These are phyloP conservation scores for Xylocopa sonorina DNA, from an alignment of 1,140 invertebrate genomes.

Conservation along the genomic window DNA sequence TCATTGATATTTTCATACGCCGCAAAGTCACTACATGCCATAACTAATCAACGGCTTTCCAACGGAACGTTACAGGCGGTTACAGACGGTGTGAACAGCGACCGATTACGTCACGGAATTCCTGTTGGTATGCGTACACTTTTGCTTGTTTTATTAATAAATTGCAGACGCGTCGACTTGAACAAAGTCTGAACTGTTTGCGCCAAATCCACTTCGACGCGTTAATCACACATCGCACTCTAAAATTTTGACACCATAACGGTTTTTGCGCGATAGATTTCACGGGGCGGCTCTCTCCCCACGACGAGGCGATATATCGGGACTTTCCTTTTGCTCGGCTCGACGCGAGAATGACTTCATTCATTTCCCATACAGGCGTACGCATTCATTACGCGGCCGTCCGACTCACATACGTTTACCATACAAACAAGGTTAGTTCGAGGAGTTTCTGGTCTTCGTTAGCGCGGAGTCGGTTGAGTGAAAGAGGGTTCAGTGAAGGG, in stretches of 20 bases:
- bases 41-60: neutral
- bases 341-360: slow-evolving; percentile 60
- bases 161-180: too few relatives aligned
- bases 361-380: slow-evolving; percentile 54
- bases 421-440: slow-evolving; percentile 53
- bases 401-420: slow-evolving; percentile 47
- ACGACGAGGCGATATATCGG: neutral
- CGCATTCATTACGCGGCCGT: slow-evolving; percentile 29
- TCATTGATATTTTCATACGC: slow-evolving; percentile 48
- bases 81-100: too few relatives aligned
- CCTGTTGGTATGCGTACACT: neutral
- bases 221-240: too few relatives aligned
- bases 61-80: too few relatives aligned
- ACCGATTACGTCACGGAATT: neutral
- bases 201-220: too few relatives aligned
- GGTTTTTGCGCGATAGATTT: neutral
- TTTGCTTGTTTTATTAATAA: too few relatives aligned
- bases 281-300: neutral
- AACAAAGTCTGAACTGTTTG: too few relatives aligned
- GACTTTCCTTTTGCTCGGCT: slow-evolving; percentile 14
- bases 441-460: slow-evolving; percentile 73
- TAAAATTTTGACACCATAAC: too few relatives aligned
- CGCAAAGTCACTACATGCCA: neutral
- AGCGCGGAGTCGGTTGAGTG: slow-evolving; percentile 61
- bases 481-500: slow-evolving; percentile 63